A percentile compares a stretch with the other conserved stretches of the same genome.
phyloP scores from a whole-genome alignment of 2,888 invertebrate species.

The Sesamia inferens region DNA sequence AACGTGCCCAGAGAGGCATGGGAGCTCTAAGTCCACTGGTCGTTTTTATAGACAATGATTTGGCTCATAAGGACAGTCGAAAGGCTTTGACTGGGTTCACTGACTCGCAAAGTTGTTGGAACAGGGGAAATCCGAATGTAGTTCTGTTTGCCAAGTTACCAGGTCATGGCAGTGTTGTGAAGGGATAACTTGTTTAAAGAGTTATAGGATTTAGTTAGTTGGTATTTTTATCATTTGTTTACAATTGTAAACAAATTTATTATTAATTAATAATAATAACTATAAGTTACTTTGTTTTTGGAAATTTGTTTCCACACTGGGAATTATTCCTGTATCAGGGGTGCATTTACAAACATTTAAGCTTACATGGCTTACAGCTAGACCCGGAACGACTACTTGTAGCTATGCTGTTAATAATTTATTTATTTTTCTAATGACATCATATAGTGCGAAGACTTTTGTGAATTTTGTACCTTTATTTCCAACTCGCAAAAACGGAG shows the following conservation, averaged over 20 bases:
- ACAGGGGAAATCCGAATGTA: constrained; percentile 45
- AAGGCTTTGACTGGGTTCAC: constrained; percentile 59
- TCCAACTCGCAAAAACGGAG: not conserved
- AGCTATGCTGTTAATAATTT: no score
- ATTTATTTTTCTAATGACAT: no score
- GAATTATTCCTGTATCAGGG: no score
- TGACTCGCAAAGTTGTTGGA: constrained; percentile 47
- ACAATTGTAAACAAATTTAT: no score
- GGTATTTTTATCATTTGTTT: no score
- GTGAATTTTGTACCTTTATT: not conserved
- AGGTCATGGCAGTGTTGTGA: constrained; percentile 43
- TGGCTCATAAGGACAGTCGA: constrained; percentile 43
- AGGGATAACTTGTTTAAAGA: constrained; percentile 10
- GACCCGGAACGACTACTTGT: no score
- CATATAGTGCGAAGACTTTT: no score
- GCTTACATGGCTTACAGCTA: no score
- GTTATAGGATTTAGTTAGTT: constrained; percentile 5
- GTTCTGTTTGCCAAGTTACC: constrained; percentile 34
- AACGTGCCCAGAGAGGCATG: constrained; percentile 7
- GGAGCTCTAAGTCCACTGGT: constrained; percentile 32
- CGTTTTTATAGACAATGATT: constrained; percentile 54
- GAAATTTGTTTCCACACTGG: no score
- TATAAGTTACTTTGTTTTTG: no score
- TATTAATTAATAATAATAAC: no score
- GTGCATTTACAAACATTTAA: no score